Conservation (phyloP, 2,113 vertebrate genomes). For the Hirundichthys speculiger region DNA sequence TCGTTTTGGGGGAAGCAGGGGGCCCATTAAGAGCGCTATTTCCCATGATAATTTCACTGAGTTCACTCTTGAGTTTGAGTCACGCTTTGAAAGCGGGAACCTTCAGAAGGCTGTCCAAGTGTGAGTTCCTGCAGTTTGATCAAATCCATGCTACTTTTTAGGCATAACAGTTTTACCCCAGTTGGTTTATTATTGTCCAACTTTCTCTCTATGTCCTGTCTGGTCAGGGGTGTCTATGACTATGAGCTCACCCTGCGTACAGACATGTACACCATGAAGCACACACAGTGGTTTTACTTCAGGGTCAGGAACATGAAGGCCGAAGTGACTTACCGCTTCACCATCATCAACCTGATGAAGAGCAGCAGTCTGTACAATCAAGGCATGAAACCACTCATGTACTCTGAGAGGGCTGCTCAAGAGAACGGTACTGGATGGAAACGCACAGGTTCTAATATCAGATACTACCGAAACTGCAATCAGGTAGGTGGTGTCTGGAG, state of each 20-base stretch:
- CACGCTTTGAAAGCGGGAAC: constrained; percentile 94
- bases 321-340: constrained; percentile 87
- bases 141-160: not conserved
- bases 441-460: constrained; percentile 79
- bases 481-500: constrained; percentile 39
- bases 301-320: constrained; percentile 87
- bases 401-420: constrained; percentile 85
- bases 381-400: constrained; percentile 89
- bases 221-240: constrained; percentile 82
- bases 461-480: constrained; percentile 79
- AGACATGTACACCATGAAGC: constrained; percentile 90
- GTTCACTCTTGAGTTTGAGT: constrained; percentile 87
- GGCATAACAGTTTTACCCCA: not conserved
- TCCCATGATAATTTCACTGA: constrained; percentile 62
- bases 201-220: constrained; percentile 2
- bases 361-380: constrained; percentile 86
- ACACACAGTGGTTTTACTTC: constrained; percentile 98
- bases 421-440: constrained; percentile 83
- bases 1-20: constrained; percentile 80
- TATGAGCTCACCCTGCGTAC: constrained; percentile 88
- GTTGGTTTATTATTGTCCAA: not conserved
- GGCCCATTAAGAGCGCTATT: constrained; percentile 56
- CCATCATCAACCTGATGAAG: constrained; percentile 91
- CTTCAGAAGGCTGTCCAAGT: constrained; percentile 89
- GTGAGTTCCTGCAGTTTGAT: constrained; percentile 78